phyloP scores from a whole-genome alignment of 2,113 vertebrate species.

The Leptobrachium ailaonicum region DNA sequence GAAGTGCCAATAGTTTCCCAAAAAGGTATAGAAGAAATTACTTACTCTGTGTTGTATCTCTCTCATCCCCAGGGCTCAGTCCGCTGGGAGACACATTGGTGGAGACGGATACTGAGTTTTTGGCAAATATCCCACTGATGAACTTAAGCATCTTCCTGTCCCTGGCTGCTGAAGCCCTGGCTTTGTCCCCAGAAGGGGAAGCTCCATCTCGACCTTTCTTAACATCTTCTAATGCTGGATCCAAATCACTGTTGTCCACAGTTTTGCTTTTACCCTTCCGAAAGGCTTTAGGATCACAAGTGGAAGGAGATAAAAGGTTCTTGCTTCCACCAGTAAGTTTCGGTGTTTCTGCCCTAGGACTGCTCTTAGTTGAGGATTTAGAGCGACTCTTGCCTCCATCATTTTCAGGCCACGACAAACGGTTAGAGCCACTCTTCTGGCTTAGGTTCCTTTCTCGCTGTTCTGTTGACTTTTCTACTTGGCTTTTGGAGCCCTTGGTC shows the following conservation, averaged over 20 bases:
- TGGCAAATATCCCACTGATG: constrained; percentile 95
- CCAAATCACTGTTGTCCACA: constrained; percentile 91
- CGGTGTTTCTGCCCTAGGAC: constrained; percentile 72
- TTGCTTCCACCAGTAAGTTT: constrained; percentile 58
- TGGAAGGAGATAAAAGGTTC: constrained; percentile 35
- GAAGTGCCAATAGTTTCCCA: too few species aligned
- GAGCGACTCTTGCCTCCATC: constrained; percentile 68
- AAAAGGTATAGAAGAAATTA: constrained; percentile 25
- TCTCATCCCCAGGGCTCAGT: constrained; percentile 58
- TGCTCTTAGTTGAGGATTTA: constrained; percentile 69
- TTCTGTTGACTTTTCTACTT: constrained; percentile 45
- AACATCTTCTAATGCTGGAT: constrained; percentile 77
- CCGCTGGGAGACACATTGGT: constrained; percentile 62
- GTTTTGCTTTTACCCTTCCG: constrained; percentile 91
- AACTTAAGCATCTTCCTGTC: constrained; percentile 96
- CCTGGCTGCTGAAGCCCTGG: constrained; percentile 65
- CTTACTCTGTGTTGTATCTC: constrained; percentile 67
- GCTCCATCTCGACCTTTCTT: constrained; percentile 63
- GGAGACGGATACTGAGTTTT: constrained; percentile 78
- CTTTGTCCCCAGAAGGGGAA: constrained; percentile 51
- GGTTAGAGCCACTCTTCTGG: constrained; percentile 65
- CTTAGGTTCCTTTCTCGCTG: constrained; percentile 57
- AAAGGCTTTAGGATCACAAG: constrained; percentile 52
- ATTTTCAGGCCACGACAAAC: constrained; percentile 88
- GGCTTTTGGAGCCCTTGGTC: constrained; percentile 66